These are phyloP conservation scores for Dromius quadrimaculatus DNA, from an alignment of 2,888 invertebrate genomes.

Conservation along the genomic window DNA sequence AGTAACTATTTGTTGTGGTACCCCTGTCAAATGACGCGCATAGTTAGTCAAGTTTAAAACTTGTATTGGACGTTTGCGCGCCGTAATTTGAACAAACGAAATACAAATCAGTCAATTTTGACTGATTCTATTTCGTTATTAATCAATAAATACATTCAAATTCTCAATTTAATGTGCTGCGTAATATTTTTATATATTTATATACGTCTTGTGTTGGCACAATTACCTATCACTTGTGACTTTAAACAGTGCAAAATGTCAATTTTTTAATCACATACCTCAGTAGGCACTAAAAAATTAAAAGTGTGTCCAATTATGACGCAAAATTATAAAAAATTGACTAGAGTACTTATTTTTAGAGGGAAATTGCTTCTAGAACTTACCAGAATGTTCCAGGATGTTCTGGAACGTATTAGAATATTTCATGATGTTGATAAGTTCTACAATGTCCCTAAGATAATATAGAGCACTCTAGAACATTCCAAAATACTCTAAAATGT, in stretches of 20 bases:
- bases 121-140: neutral
- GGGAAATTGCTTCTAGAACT: no score
- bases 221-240: neutral
- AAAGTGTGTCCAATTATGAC: neutral
- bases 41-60: neutral
- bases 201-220: neutral
- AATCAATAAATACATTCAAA: neutral
- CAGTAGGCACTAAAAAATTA: neutral
- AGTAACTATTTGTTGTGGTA: neutral
- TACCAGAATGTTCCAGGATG: no score
- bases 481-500: no score
- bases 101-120: neutral
- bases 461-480: no score
- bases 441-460: no score
- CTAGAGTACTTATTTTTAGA: no score
- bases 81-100: neutral
- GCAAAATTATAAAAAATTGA: no score
- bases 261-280: neutral
- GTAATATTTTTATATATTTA: neutral
- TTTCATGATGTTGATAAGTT: no score
- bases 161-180: neutral
- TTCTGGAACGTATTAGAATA: neutral
- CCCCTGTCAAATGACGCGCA: neutral
- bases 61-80: neutral
- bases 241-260: neutral